phyloP scores from a whole-genome alignment of 2,113 vertebrate genomes.

The Chamaetylas fuelleborni region DNA sequence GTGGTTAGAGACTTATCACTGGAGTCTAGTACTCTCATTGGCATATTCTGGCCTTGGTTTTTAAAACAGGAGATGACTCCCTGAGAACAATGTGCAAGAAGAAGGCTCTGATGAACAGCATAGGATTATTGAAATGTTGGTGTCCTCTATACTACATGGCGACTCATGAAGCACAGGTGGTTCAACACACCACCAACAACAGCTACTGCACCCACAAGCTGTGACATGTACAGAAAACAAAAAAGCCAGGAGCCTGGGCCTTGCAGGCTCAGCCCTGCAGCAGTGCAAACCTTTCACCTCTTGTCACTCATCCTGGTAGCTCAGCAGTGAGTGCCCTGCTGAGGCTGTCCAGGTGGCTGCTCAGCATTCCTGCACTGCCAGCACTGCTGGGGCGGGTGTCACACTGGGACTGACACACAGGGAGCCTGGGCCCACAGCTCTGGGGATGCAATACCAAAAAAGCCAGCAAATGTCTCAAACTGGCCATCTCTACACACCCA shows the following conservation, averaged over 20 bases:
- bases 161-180: background rate
- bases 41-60: background rate
- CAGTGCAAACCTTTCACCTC: background rate
- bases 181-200: background rate
- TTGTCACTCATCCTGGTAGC: fast-evolving
- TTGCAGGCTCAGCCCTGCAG: background rate
- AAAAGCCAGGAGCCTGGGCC: fast-evolving
- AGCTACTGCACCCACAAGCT: background rate
- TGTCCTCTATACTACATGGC: fast-evolving
- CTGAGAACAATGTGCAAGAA: background rate
- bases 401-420: fast-evolving
- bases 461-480: background rate
- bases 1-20: background rate
- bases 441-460: background rate
- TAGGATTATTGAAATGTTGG: background rate
- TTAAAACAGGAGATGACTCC: background rate
- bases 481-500: fast-evolving
- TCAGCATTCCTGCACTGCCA: fast-evolving
- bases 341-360: fast-evolving
- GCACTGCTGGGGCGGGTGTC: background rate
- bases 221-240: fast-evolving
- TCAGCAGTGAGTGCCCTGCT: fast-evolving
- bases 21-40: background rate
- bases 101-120: background rate
- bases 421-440: background rate